Evolutionary conservation across 2,888 invertebrate species (phyloP).

Genomic region (Hydriomena furcata): DNA sequence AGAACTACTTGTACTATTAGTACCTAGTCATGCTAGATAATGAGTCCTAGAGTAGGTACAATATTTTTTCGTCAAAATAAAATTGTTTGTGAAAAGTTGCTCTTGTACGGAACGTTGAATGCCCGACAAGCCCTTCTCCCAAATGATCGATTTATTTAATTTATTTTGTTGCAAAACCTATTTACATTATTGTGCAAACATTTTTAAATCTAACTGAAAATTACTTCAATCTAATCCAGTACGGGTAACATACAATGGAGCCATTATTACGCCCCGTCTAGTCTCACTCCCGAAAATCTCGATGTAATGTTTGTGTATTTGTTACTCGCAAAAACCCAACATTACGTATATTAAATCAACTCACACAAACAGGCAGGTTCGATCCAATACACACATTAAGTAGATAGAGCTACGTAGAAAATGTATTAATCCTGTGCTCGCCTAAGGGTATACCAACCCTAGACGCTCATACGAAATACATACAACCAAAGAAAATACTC

Average conservation of each 20-base stretch:
- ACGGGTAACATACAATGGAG: conserved; percentile 13
- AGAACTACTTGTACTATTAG: too few species aligned
- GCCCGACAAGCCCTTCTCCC: too few species aligned
- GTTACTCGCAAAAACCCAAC: conserved; percentile 19
- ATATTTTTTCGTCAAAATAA: too few species aligned
- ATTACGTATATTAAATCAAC: conserved; percentile 31
- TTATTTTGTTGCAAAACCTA: too few species aligned
- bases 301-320: conserved; percentile 15
- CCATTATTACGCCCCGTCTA: conserved; percentile 15
- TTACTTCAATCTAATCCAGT: conserved; percentile 4
- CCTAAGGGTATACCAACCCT: conserved; percentile 1
- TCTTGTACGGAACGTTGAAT: too few species aligned
- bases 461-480: background rate
- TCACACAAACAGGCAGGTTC: conserved; percentile 31
- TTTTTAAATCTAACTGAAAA: conserved; percentile 1
- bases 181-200: too few species aligned
- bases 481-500: background rate
- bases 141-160: too few species aligned
- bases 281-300: conserved; percentile 13
- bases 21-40: too few species aligned
- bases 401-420: conserved; percentile 11
- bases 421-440: conserved; percentile 11
- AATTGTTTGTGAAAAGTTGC: too few species aligned
- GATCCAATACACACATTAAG: conserved; percentile 36
- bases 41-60: too few species aligned